Evolutionary conservation across 2,797 vertebrate genomes (phyloP).

Genomic region (Cercopithecus mitis): DNA sequence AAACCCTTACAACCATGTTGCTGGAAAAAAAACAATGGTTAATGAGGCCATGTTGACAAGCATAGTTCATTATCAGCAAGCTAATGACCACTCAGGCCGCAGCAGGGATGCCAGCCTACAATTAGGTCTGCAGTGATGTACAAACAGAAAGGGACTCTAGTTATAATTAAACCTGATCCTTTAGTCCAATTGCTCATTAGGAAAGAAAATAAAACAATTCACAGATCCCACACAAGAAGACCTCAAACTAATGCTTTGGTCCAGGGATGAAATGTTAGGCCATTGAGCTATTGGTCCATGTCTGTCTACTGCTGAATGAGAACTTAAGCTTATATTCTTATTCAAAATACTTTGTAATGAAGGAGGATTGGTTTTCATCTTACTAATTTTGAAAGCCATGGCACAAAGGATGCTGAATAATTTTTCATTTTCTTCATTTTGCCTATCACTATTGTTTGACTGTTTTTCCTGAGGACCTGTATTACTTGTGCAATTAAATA

Average conservation of each 20-base stretch:
- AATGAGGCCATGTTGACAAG: constrained; percentile 77
- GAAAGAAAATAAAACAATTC: constrained; percentile 74
- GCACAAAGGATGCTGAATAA: neutral
- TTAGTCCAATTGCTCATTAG: constrained; percentile 72
- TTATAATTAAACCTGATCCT: constrained; percentile 74
- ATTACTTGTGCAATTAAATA: neutral
- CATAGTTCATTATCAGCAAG: constrained; percentile 73
- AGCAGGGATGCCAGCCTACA: constrained; percentile 74
- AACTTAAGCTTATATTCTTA: neutral
- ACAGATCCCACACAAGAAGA: constrained; percentile 48
- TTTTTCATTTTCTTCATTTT: constrained; percentile 31
- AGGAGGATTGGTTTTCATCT: neutral
- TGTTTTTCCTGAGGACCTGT: neutral
- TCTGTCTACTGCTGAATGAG: neutral
- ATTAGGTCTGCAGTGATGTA: constrained; percentile 77
- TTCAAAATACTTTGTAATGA: neutral
- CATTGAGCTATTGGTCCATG: neutral
- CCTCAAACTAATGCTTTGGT: neutral
- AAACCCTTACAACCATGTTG: constrained; percentile 67
- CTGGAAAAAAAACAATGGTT: constrained; percentile 68
- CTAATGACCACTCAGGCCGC: constrained; percentile 78
- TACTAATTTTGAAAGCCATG: neutral
- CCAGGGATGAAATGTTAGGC: neutral
- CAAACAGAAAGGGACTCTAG: constrained; percentile 74
- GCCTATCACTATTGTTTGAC: neutral